Percentiles rank a stretch among this genome's conserved stretches.
Conservation (phyloP, 2,113 vertebrate species). For the Theropithecus gelada region DNA sequence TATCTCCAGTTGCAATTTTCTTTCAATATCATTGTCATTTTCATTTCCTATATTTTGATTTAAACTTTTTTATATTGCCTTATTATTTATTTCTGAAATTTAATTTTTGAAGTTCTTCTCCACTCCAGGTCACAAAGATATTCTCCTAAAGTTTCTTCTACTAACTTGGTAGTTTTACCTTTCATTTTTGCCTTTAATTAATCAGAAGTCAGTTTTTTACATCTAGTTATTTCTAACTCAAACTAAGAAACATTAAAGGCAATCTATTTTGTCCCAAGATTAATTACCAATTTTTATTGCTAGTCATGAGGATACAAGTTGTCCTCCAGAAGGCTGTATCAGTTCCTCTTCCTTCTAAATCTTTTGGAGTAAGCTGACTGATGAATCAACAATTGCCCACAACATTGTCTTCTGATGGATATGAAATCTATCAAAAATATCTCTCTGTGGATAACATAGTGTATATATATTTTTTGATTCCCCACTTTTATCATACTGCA, state of each 20-base stretch:
- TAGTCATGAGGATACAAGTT: not conserved
- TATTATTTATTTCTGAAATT: not conserved
- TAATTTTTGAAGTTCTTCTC: not conserved
- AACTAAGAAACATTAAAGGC: not conserved
- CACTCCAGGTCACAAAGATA: not conserved
- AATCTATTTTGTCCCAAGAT: not conserved
- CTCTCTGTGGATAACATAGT: not conserved
- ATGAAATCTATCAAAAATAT: not conserved
- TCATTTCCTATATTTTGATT: slow-evolving; percentile 1
- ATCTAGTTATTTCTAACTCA: not conserved
- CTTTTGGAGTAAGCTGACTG: not conserved
- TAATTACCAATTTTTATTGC: not conserved
- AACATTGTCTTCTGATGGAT: not conserved
- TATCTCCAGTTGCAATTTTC: not conserved
- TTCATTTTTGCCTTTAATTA: not conserved
- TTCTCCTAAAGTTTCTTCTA: not conserved
- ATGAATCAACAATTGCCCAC: not conserved
- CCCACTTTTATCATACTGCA: not conserved
- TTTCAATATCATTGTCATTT: not conserved
- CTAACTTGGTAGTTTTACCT: not conserved
- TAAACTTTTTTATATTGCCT: not conserved
- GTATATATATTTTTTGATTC: not conserved
- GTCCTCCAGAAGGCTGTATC: not conserved
- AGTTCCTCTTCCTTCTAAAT: not conserved
- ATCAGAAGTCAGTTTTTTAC: not conserved